phyloP scores from a whole-genome alignment of 2,797 vertebrate genomes.

The Acanthornis magna region DNA sequence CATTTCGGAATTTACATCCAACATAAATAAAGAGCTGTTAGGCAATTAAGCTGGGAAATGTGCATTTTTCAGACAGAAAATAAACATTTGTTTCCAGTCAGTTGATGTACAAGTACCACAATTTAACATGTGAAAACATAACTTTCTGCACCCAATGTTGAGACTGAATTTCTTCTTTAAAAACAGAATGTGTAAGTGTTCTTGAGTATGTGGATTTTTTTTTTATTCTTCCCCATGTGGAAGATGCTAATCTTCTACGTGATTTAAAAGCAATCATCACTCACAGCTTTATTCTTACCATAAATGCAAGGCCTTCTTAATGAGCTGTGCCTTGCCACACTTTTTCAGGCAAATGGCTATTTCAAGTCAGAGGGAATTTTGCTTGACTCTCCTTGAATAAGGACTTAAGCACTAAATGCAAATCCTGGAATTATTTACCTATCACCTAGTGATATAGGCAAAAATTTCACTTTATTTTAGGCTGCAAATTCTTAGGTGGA shows the following conservation, averaged over 20 bases:
- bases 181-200: neutral
- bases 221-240: neutral
- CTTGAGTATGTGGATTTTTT: neutral
- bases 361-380: neutral
- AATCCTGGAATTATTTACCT: neutral
- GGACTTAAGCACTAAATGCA: neutral
- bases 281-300: neutral
- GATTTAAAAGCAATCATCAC: neutral
- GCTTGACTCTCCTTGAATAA: neutral
- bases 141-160: neutral
- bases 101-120: constrained; percentile 11
- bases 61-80: constrained; percentile 66
- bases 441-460: neutral
- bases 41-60: constrained; percentile 20
- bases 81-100: constrained; percentile 59
- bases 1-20: constrained; percentile 42
- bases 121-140: constrained; percentile 6
- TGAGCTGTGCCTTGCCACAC: neutral
- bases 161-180: constrained; percentile 1
- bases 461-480: neutral
- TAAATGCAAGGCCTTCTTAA: neutral
- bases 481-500: neutral
- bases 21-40: constrained; percentile 55
- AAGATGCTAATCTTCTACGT: neutral
- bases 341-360: neutral